Conservation (phyloP, 35 echinoderm and acorn worm species). For the Heliocidaris erythrogramma region DNA sequence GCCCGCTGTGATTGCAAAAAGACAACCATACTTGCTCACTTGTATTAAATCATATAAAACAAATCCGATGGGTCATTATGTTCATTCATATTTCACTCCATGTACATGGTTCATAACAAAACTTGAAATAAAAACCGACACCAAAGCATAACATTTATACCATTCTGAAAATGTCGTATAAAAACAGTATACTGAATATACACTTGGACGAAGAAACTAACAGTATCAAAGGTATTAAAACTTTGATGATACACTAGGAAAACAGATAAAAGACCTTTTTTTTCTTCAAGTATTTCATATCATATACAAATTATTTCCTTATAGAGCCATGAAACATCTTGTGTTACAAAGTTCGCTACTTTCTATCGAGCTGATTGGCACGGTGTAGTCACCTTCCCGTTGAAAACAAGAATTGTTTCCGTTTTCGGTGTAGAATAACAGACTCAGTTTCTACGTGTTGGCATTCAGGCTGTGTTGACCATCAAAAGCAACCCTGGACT, state of each 20-base stretch:
- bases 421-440: not conserved
- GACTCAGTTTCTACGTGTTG: not conserved
- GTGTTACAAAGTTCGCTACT: not conserved
- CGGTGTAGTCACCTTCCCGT: not conserved
- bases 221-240: not conserved
- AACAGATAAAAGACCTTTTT: not conserved
- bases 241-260: not conserved
- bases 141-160: not conserved
- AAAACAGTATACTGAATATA: not conserved
- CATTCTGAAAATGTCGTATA: not conserved
- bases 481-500: not conserved
- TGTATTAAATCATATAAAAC: no score
- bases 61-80: no score
- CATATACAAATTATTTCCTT: not conserved
- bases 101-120: no score
- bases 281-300: not conserved
- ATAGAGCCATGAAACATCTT: not conserved
- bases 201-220: not conserved
- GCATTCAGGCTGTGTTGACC: not conserved
- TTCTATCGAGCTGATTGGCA: not conserved
- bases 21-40: no score
- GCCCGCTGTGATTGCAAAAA: no score
- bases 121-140: no score
- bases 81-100: no score
- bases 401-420: constrained; percentile 6